Evolutionary conservation across 1,140 invertebrate genomes (phyloP), one percentile per base, ranked within the genome.

Genomic region (Lerema accius): DNA sequence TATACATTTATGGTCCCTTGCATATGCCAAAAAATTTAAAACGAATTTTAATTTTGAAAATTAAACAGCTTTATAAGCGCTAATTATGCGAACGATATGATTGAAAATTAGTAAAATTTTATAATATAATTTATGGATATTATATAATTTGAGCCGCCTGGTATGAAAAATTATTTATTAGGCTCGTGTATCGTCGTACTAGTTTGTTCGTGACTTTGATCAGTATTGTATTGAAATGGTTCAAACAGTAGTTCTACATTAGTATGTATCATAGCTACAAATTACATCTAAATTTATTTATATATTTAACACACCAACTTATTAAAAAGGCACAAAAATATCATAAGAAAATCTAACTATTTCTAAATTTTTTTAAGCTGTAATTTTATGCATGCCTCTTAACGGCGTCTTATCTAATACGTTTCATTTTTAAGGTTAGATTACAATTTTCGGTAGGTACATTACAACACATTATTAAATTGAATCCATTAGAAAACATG

Each of bases 301-400:
- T 55, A 35, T 51, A 61, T 53, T 63, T 49, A 59, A 63, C 56
- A 63, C 50, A 71, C 61, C 45, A 65, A 72, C 40, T 62, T 67
- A 75, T 60, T 45, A 50, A 55, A 68, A 76, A 76, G 73, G 73
- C 73, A 76, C 73, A 51, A 67, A 70, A 69, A 50, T 65, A 70
- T 67, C 45, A 48, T 67, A 62, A 63, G n/a, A 58, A 32, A 58
- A 45, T 58, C 14, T 45, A 23, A 50, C 16, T 58, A 13, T 19
- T 58, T 35, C 13, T 58, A 43, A 58, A 10, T 9, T 14, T 35
- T 51, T 51, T 51, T 37, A 35, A 9, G 28, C 35, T 9, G 39
- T 15, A 23, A n/a, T n/a, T 23, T 23, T 23, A 32, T 7, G 9
- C 1, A 32, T 32, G 28, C 19, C 19, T 23, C 19, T n/a, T 23